These are phyloP conservation scores for Moxostoma hubbsi DNA, from an alignment of 2,797 vertebrate genomes.

Conservation along the genomic window DNA sequence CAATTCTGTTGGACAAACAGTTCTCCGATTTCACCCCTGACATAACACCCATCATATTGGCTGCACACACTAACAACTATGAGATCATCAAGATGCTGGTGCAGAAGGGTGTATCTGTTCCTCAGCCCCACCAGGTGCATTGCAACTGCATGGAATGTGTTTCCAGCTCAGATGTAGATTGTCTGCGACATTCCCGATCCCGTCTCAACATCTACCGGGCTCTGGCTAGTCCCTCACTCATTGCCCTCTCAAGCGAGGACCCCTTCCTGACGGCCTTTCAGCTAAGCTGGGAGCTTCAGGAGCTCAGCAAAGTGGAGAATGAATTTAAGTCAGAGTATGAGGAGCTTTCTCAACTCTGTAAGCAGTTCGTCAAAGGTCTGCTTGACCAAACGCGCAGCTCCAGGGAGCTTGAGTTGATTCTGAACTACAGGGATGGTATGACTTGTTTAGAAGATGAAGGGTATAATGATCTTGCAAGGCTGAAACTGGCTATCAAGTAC, in stretches of 20 bases:
- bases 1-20: slow-evolving; percentile 95
- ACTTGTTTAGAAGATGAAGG: slow-evolving; percentile 89
- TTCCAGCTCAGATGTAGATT: slow-evolving; percentile 96
- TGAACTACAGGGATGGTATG: slow-evolving; percentile 92
- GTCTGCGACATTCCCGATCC: slow-evolving; percentile 93
- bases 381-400: slow-evolving; percentile 97
- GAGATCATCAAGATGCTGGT: slow-evolving; percentile 98
- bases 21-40: slow-evolving; percentile 98
- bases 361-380: slow-evolving; percentile 96
- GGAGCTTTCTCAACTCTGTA: slow-evolving; percentile 93
- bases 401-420: slow-evolving; percentile 95
- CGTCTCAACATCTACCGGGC: slow-evolving; percentile 97
- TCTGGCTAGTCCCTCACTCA: slow-evolving; percentile 91
- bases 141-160: slow-evolving; percentile 98
- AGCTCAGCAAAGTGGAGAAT: slow-evolving; percentile 97
- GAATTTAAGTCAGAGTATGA: slow-evolving; percentile 98
- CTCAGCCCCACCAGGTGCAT: slow-evolving; percentile 94
- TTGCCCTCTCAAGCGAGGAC: slow-evolving; percentile 95
- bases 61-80: slow-evolving; percentile 98
- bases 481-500: slow-evolving; percentile 97
- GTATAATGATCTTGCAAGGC: slow-evolving; percentile 90
- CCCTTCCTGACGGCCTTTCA: slow-evolving; percentile 97
- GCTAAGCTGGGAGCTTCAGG: slow-evolving; percentile 96
- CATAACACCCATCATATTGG: slow-evolving; percentile 96
- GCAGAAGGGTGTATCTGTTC: slow-evolving; percentile 95